Conservation (phyloP, 2,113 vertebrate genomes). For the Camelus bactrianus region DNA sequence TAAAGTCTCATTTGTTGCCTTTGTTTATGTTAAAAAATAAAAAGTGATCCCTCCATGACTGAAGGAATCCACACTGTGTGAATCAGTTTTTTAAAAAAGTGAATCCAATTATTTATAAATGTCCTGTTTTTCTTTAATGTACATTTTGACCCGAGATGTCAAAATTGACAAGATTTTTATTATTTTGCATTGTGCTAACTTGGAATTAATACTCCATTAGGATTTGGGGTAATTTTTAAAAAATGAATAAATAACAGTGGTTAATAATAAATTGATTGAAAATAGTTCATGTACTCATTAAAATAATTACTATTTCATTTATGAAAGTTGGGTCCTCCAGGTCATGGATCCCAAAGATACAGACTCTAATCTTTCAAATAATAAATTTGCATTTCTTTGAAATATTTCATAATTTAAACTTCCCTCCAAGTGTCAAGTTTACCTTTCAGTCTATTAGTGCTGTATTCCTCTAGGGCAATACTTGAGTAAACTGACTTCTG, state of each 20-base stretch:
- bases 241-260: background rate
- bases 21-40: background rate
- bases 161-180: background rate
- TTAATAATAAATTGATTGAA: slow-evolving; percentile 7
- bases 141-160: background rate
- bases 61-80: background rate
- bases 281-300: background rate
- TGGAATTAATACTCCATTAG: background rate
- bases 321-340: background rate
- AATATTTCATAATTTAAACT: slow-evolving; percentile 4
- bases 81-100: background rate
- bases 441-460: background rate
- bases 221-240: background rate
- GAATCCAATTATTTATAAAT: background rate
- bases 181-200: background rate
- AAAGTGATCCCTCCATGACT: background rate
- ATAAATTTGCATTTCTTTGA: slow-evolving; percentile 3
- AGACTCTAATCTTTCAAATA: background rate
- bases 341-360: background rate
- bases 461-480: background rate
- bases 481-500: background rate
- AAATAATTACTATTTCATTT: slow-evolving; percentile 26
- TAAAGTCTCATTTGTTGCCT: background rate
- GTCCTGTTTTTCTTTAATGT: background rate
- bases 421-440: slow-evolving; percentile 29